phyloP scores from a whole-genome alignment of 2,113 vertebrate species.

The Callaeas wilsoni region DNA sequence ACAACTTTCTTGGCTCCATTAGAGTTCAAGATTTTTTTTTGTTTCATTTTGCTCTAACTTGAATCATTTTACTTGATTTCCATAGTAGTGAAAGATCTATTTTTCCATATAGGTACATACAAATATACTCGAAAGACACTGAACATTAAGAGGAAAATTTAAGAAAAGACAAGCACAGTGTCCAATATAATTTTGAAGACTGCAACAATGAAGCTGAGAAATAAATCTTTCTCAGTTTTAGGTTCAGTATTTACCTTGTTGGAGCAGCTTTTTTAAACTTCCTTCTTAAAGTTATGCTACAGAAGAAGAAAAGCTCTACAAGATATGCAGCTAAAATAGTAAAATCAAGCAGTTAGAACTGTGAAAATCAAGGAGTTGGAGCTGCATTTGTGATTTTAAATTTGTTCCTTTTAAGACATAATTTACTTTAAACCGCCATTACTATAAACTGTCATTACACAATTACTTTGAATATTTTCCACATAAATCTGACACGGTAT shows the following conservation, averaged over 20 bases:
- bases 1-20: not conserved
- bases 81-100: not conserved
- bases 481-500: not conserved
- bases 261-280: not conserved
- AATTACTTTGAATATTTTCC: not conserved
- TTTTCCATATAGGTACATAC: not conserved
- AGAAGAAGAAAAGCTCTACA: not conserved
- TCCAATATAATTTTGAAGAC: not conserved
- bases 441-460: not conserved
- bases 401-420: not conserved
- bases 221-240: not conserved
- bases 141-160: not conserved
- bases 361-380: not conserved
- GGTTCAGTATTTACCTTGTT: not conserved
- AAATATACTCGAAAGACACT: not conserved
- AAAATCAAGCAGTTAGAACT: not conserved
- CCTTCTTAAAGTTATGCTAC: not conserved
- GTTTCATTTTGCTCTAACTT: not conserved
- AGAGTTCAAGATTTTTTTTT: not conserved
- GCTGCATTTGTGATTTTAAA: not conserved
- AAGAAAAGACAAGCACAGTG: not conserved
- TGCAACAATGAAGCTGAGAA: not conserved
- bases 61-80: not conserved
- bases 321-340: not conserved
- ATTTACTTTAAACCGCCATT: not conserved